Conservation (phyloP, 2,113 vertebrate genomes). For the Eretmodus cyanostictus region DNA sequence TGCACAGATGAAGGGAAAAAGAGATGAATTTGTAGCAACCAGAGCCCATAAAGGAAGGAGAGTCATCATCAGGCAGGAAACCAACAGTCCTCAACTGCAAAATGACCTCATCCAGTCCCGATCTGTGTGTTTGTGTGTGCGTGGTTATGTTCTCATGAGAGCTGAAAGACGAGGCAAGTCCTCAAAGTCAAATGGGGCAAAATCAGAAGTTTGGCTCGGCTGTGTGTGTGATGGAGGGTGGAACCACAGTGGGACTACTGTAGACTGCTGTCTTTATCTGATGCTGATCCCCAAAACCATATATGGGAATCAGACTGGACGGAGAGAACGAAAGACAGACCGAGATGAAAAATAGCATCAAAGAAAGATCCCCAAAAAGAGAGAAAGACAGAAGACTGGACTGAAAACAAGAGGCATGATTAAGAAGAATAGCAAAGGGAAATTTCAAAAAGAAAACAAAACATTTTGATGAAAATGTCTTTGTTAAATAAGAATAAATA, state of each 20-base stretch:
- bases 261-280: slow-evolving; percentile 29
- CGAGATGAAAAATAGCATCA: neutral
- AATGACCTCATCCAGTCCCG: slow-evolving; percentile 51
- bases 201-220: neutral
- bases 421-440: neutral
- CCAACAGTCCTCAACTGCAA: slow-evolving; percentile 30
- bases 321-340: neutral
- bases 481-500: neutral
- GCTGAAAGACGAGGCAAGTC: neutral
- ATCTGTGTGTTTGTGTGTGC: neutral
- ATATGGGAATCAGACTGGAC: slow-evolving; percentile 13
- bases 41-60: neutral
- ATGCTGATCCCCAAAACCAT: slow-evolving; percentile 15
- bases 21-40: neutral
- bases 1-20: neutral
- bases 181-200: neutral
- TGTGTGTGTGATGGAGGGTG: neutral
- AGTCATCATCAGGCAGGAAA: slow-evolving; percentile 49
- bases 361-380: neutral
- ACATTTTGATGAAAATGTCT: neutral
- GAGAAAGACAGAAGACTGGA: neutral
- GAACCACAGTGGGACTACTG: slow-evolving; percentile 36
- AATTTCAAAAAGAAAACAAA: neutral
- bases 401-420: accelerated
- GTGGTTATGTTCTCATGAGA: neutral